A percentile compares a stretch with the other conserved stretches of the same genome.
Evolutionary conservation across 2,888 invertebrate genomes (phyloP).

Genomic region (Copidosoma aretas): DNA sequence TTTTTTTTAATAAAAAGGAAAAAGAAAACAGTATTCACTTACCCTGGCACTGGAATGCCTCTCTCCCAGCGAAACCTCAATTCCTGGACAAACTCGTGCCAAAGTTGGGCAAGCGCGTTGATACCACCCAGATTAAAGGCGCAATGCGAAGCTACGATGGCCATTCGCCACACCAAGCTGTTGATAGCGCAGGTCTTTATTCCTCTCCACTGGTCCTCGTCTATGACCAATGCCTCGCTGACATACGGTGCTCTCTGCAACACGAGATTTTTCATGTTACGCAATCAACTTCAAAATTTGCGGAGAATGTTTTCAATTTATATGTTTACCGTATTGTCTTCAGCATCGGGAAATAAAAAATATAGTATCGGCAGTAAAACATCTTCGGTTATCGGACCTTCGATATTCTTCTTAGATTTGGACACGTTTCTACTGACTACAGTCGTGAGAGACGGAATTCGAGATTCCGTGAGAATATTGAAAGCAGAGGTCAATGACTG

Average conservation of each 20-base stretch:
- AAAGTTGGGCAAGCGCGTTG: slow-evolving; percentile 82
- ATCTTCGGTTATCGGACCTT: slow-evolving; percentile 80
- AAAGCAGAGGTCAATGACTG: slow-evolving; percentile 61
- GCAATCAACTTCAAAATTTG: not conserved
- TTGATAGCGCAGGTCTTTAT: slow-evolving; percentile 81
- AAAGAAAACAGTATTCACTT: slow-evolving; percentile 62
- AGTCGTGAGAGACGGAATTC: slow-evolving; percentile 70
- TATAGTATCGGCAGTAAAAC: slow-evolving; percentile 78
- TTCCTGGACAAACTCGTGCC: slow-evolving; percentile 93
- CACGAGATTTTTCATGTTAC: not conserved
- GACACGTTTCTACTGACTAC: slow-evolving; percentile 67
- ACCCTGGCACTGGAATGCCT: slow-evolving; percentile 81
- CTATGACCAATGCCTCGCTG: slow-evolving; percentile 49
- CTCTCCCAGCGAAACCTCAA: slow-evolving; percentile 90
- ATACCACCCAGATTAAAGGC: slow-evolving; percentile 78
- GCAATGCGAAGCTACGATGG: slow-evolving; percentile 76
- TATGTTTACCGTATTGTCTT: slow-evolving; percentile 65
- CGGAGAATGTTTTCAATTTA: not conserved
- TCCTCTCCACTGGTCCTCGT: slow-evolving; percentile 57
- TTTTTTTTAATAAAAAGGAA: slow-evolving; percentile 14
- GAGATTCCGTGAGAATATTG: slow-evolving; percentile 78
- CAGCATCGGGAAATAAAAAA: slow-evolving; percentile 89
- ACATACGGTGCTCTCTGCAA: slow-evolving; percentile 31
- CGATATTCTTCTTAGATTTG: slow-evolving; percentile 67
- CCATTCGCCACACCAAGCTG: slow-evolving; percentile 82